These are phyloP conservation scores for Onychorhynchus coronatus DNA, from an alignment of 2,113 vertebrate species.

Conservation along the genomic window DNA sequence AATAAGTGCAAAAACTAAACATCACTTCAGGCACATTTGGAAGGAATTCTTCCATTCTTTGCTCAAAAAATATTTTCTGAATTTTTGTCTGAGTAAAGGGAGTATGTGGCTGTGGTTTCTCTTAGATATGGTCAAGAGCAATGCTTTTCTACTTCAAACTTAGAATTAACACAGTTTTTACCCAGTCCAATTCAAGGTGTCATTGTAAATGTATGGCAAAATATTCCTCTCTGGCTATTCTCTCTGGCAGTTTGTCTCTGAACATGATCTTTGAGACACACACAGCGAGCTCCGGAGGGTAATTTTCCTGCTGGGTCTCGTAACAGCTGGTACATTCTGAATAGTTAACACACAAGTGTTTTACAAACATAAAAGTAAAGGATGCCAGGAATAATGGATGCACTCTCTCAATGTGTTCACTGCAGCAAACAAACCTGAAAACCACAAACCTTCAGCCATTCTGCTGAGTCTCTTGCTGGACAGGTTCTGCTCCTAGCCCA, in stretches of 20 bases:
- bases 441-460: neutral
- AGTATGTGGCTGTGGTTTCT: neutral
- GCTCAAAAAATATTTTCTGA: neutral
- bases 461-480: neutral
- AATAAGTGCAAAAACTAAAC: neutral
- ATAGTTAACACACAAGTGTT: neutral
- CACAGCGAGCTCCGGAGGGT: neutral
- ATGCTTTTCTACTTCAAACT: neutral
- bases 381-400: neutral
- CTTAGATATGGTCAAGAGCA: neutral
- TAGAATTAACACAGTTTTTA: neutral
- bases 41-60: neutral
- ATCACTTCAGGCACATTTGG: neutral
- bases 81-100: neutral
- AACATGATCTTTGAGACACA: neutral
- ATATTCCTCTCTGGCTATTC: neutral
- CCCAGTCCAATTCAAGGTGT: neutral
- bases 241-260: neutral
- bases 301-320: neutral
- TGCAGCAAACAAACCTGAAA: neutral
- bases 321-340: constrained; percentile 29
- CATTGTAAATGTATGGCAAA: neutral
- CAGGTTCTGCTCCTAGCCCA: neutral
- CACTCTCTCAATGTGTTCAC: neutral
- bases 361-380: neutral